phyloP scores from a whole-genome alignment of 1,140 invertebrate species.

The Zaprionus davidi region DNA sequence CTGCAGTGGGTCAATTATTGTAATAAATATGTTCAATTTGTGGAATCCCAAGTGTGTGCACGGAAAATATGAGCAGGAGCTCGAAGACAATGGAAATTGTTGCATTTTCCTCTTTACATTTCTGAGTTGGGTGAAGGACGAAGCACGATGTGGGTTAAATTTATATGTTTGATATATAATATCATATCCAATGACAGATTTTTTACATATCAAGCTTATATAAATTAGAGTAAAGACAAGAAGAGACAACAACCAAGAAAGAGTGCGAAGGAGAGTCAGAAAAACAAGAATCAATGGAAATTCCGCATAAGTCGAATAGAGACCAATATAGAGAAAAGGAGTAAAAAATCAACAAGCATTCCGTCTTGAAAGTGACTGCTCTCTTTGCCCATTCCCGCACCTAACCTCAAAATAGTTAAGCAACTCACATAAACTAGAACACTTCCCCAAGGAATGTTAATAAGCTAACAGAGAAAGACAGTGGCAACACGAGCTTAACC shows the following conservation, averaged over 20 bases:
- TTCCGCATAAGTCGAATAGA: background rate
- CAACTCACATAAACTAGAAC: background rate
- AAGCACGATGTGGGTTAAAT: background rate
- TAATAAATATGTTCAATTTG: constrained; percentile 5
- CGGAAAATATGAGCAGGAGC: background rate
- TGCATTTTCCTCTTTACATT: background rate
- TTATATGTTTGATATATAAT: background rate
- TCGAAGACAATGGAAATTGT: background rate
- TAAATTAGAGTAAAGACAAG: background rate
- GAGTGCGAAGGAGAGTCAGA: too few species aligned
- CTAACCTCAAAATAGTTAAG: background rate
- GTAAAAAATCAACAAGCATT: background rate
- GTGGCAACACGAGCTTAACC: background rate
- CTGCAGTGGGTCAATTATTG: constrained; percentile 4
- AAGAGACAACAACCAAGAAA: background rate
- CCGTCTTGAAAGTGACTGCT: too few species aligned
- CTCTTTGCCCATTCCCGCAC: background rate
- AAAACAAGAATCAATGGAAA: too few species aligned
- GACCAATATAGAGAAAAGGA: background rate
- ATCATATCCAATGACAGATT: background rate
- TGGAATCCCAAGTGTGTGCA: background rate
- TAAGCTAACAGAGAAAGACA: background rate
- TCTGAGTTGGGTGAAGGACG: background rate
- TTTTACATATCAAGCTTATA: background rate
- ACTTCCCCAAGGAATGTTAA: background rate